Percentiles rank a stretch among this genome's conserved stretches.
Evolutionary conservation across 64 coral and sea anemone genomes (phyloP).

Genomic region (Cladopsammia gracilis): DNA sequence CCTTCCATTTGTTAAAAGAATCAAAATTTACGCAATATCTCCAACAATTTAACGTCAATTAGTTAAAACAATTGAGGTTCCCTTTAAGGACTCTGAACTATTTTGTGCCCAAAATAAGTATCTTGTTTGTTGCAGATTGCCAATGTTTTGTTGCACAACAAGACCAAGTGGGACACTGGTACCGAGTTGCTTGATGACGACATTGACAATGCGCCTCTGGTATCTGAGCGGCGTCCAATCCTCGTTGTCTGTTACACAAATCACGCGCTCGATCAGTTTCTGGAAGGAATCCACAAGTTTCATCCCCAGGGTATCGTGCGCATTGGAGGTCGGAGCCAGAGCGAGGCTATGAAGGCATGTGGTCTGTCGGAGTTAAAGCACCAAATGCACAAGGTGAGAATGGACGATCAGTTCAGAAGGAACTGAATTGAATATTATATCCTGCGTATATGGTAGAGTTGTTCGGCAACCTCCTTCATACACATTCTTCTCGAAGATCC

Average conservation of each 20-base stretch:
- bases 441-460: too few species aligned
- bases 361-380: slow-evolving; percentile 43
- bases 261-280: slow-evolving; percentile 89
- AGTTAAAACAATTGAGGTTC: too few species aligned
- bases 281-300: slow-evolving; percentile 83
- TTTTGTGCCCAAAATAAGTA: not conserved
- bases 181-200: slow-evolving; percentile 12
- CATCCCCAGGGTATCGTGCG: slow-evolving; percentile 71
- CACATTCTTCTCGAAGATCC: too few species aligned
- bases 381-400: slow-evolving; percentile 18
- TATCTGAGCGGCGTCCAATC: slow-evolving; percentile 51
- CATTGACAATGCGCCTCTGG: not conserved
- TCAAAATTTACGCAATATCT: too few species aligned
- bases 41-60: too few species aligned
- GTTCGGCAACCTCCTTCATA: too few species aligned
- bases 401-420: too few species aligned
- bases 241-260: slow-evolving; percentile 89
- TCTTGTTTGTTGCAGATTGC: slow-evolving; percentile 61
- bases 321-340: slow-evolving; percentile 75
- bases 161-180: slow-evolving; percentile 69
- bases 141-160: slow-evolving; percentile 87
- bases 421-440: too few species aligned
- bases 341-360: slow-evolving; percentile 69
- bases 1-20: too few species aligned
- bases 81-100: too few species aligned